Evolutionary conservation across 2,888 invertebrate genomes (phyloP), one percentile per base, ranked within the genome.

Genomic region (Malacosoma neustria): DNA sequence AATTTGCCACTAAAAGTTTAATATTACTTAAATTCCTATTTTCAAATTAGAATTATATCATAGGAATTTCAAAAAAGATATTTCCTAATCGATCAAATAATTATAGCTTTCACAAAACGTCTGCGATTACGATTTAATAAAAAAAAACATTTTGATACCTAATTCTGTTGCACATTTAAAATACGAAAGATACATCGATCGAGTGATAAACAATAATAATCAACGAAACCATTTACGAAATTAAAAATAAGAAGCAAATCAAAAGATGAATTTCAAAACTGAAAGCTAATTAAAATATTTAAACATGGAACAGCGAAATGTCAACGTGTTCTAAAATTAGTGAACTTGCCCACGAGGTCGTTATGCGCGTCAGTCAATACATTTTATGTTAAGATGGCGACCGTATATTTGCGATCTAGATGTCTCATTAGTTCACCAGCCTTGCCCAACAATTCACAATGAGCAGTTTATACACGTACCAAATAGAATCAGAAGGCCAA

Each of bases 371-470:
- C 68, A 70, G 64, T 63, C 61, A 66, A 66, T 67, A 22, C 9
- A 22, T 65, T 54, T 59, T 62, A 62, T 22, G 22, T 22, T 22
- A 75, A 75, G 70, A 76, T 72, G 72, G 71, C 73, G 75, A 61
- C 71, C 67, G 68, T 65, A 64, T 63, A 63, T 58, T 65, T 58
- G 62, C 69, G 58, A 64, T 68, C 61, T 62, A 62, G 60, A 61
- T 63, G 60, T 63, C 63, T 72, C 65, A 68, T 69, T 68, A 72
- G 58, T 57, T 61, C 48, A 51, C 56, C 60, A 74, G 61, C 71
- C 72, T 75, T 72, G 73, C 57, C 63, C 61, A 72, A 61, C 69
- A 64, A 63, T 66, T 62, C 64, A 68, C 71, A 74, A 70, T 66
- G 55, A 64, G 56, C 58, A 64, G 62, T 68, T 66, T 64, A 59